Percentiles rank a stretch among this genome's conserved stretches.
phyloP scores from a whole-genome alignment of 2,797 vertebrate species.

The Chaetodon trifasciatus region DNA sequence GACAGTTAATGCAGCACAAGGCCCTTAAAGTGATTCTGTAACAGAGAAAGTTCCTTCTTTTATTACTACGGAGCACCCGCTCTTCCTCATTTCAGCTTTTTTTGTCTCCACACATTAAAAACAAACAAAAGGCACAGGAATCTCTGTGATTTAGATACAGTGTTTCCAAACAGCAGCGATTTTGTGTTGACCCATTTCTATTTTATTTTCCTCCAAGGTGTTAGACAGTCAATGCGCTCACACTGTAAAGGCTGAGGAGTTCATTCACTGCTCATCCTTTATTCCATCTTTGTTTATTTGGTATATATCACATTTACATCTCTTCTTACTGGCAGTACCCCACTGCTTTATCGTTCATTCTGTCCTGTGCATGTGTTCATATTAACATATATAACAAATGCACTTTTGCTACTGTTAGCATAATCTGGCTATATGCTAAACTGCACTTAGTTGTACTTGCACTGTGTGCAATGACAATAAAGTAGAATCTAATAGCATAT shows the following conservation, averaged over 20 bases:
- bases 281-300: background rate
- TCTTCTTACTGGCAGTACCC: background rate
- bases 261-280: background rate
- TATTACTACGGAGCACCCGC: background rate
- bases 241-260: background rate
- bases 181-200: background rate
- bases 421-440: background rate
- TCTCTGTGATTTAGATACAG: background rate
- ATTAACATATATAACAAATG: background rate
- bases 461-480: background rate
- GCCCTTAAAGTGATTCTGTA: conserved; percentile 29
- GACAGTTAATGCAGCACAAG: conserved; percentile 30
- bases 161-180: background rate
- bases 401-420: background rate
- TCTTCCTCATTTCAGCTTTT: background rate
- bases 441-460: background rate
- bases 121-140: background rate
- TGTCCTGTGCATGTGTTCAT: background rate
- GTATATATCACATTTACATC: background rate
- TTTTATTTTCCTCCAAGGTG: background rate
- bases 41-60: background rate
- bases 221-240: background rate
- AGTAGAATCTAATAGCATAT: background rate
- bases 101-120: background rate
- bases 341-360: background rate